Evolutionary conservation across 1,140 invertebrate genomes (phyloP), one percentile per base, ranked within the genome.

Genomic region (Brachionus rubens): DNA sequence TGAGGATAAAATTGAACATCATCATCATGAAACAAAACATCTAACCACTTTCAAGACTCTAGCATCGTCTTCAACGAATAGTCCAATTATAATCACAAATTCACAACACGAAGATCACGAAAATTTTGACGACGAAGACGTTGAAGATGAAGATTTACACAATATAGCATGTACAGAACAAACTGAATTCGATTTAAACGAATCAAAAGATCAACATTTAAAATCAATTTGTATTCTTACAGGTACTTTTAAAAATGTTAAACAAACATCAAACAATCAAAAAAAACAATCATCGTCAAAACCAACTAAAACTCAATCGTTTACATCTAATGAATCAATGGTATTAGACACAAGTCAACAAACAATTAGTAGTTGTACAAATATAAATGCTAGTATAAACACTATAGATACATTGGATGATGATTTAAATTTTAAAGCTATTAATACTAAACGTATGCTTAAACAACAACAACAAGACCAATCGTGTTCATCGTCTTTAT

Each of bases 301-400:
- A 59, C 5, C 54, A 41, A 33, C 30, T 21, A 59, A 21, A 19
- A 36, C 28, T 33, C 33, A 19, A 59, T 16, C 14, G 30, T 36
- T 59, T 33, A 59, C 54, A 40, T 59, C 54, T 4, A 65, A 65
- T 41, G 59, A 65, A 41, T 65, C 59, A 65, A 30, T 65, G 36
- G 19, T 33, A 43, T 65, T 65, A 43, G 59, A 65, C 40, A 65
- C 59, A 65, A 65, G 59, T 65, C 59, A 65, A 65, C 59, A 65
- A 65, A 65, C 59, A 65, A 65, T 65, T 65, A 65, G 59, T 65
- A 65, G 59, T 65, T 43, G 40, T 65, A 65, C 59, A 43, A 65
- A 65, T 36, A 65, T 65, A 46, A 65, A 65, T 28, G 24, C 59
- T 24, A 65, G 59, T 43, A 43, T 65, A 43, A 65, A 65, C 59